Base-by-base conservation (phyloP, 2,888 invertebrate genomes). In the Cylloceria caligata region DNA sequence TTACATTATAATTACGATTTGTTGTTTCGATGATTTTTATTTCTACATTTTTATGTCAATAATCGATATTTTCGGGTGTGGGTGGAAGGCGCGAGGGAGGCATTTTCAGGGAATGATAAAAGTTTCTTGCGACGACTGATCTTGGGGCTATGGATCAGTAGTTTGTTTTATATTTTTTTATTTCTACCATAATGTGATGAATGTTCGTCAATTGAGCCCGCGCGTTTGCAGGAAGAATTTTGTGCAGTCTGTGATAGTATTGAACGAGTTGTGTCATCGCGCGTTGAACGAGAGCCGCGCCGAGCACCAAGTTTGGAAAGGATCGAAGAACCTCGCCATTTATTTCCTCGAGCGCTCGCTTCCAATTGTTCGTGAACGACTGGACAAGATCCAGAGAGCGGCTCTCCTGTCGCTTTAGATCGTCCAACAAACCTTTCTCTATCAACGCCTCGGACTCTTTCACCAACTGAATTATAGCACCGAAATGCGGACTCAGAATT, bases 111-210 rank as follows among this genome's bases (percentile, higher is more conserved):
- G 57, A 75, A 75, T 68, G 68, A 47, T 55, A 42, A 74, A 65
- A 55, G 55, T 65, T 16, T 5, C 52, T 21, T 0, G 19, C 30
- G 34, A 39, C 24, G 16, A 9, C 11, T 21, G 42, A 21, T 36
- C 52, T 13, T 57, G n/a, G 34, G 71, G 16, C 67, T 30, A 67
- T 42, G 30, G 39, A 45, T 79, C 65, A 98, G 93, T 97, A 99
- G 93, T 96, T 97, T 6, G 98, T 98, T 94, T 99, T 99, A 93
- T 99, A 99, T 94, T 99, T 99, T 93, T 99, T 99, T 84, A 99
- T 97, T 94, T 99, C 99, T 1, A 99, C 98, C 98, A 99, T 99
- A 80, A 99, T 97, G 81, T 99, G 98, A 94, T 99, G 99, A 89
- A 99, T 98, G 92, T 99, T 99, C 3, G 99, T 98, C 72, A 99